These are phyloP conservation scores for Dendrolimus pini DNA, from an alignment of 2,888 invertebrate species.

Conservation along the genomic window DNA sequence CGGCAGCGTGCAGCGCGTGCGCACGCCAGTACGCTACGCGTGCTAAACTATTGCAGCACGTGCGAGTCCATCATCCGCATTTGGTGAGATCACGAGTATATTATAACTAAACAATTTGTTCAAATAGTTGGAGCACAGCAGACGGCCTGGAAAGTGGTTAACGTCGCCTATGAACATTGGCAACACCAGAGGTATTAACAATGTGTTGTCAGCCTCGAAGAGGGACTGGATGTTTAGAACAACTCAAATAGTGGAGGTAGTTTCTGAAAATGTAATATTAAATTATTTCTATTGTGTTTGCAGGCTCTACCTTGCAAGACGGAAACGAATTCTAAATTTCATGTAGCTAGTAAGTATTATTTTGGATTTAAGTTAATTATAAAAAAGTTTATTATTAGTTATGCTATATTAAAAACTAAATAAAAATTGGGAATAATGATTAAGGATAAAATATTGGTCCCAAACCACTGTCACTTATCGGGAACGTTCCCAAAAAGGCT, in stretches of 20 bases:
- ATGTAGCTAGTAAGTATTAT: too few relatives aligned
- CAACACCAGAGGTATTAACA: neutral
- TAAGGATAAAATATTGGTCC: too few relatives aligned
- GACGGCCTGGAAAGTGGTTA: too few relatives aligned
- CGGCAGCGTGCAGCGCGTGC: conserved; percentile 76
- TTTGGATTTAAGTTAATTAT: too few relatives aligned
- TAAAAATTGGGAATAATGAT: too few relatives aligned
- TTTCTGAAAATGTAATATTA: neutral
- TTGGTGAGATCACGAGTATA: conserved; percentile 15
- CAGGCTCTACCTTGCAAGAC: neutral
- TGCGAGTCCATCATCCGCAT: conserved; percentile 78
- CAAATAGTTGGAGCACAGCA: neutral
- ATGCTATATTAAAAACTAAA: too few relatives aligned
- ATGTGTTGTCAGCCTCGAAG: neutral
- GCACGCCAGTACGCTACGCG: conserved; percentile 92
- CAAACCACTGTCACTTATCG: too few relatives aligned
- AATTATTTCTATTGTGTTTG: neutral
- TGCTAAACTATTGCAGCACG: conserved; percentile 82
- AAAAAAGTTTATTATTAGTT: too few relatives aligned
- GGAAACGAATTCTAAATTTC: neutral
- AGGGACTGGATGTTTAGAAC: neutral
- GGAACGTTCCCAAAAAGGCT: too few relatives aligned
- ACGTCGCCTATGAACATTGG: too few relatives aligned
- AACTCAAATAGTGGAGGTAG: neutral
- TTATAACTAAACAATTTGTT: neutral